Evolutionary conservation across 2,113 vertebrate genomes (phyloP).

Genomic region (Haliaeetus leucogaster): DNA sequence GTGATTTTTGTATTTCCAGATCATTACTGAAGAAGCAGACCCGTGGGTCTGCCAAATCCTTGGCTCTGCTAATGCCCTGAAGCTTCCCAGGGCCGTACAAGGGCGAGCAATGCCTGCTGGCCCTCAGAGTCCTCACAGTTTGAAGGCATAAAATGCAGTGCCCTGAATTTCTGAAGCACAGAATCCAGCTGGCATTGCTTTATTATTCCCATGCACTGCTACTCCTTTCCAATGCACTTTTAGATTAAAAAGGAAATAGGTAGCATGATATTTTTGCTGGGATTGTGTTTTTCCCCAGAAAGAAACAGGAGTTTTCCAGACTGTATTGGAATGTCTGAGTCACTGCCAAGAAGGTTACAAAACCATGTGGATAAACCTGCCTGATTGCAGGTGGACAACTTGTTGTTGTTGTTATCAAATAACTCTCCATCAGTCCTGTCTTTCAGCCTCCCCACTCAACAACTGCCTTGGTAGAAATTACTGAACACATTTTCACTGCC

Average conservation of each 20-base stretch:
- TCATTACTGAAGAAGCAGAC: not conserved
- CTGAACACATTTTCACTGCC: conserved; percentile 75
- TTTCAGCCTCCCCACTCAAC: conserved; percentile 57
- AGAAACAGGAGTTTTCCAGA: not conserved
- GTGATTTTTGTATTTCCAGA: not conserved
- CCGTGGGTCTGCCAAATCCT: not conserved
- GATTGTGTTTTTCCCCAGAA: not conserved
- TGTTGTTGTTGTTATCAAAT: conserved; percentile 48
- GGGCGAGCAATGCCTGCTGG: not conserved
- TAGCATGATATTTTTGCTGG: not conserved
- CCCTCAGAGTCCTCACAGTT: not conserved
- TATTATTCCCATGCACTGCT: not conserved
- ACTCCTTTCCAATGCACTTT: not conserved
- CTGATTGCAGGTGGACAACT: conserved; percentile 42
- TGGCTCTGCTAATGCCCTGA: not conserved
- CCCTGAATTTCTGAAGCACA: not conserved
- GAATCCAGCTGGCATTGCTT: not conserved
- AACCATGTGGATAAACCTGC: conserved; percentile 34
- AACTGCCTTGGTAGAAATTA: conserved; percentile 75
- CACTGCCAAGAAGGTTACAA: conserved; percentile 2
- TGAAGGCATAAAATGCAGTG: not conserved
- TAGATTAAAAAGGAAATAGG: not conserved
- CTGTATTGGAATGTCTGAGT: not conserved
- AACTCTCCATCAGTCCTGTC: conserved; percentile 45
- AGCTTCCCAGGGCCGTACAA: accelerated